Conservation (phyloP, 2,888 invertebrate species). For the Tipula vernalis region DNA sequence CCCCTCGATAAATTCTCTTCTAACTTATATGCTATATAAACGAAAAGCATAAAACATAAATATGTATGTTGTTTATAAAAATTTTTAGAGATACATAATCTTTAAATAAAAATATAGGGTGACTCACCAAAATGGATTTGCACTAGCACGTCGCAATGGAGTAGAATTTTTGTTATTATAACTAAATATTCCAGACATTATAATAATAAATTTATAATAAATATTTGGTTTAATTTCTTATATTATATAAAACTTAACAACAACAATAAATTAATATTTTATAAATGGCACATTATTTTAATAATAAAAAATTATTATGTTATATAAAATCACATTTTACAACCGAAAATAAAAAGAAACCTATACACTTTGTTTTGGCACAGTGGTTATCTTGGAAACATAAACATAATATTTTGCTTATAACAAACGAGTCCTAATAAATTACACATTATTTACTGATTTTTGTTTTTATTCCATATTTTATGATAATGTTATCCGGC, state of each 20-base stretch:
- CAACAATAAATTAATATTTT: background rate
- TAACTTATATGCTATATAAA: background rate
- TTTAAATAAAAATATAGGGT: background rate
- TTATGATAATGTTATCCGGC: background rate
- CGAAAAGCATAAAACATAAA: background rate
- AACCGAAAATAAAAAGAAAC: background rate
- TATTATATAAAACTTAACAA: background rate
- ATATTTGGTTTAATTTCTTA: background rate
- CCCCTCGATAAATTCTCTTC: background rate
- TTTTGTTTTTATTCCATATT: background rate
- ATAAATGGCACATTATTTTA: background rate
- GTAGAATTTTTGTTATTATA: slow-evolving; percentile 24
- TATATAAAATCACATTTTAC: background rate
- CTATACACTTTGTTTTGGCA: slow-evolving; percentile 5
- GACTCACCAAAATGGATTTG: slow-evolving; percentile 32
- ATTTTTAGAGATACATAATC: background rate
- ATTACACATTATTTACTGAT: background rate
- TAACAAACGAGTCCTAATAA: background rate
- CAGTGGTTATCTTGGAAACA: slow-evolving; percentile 9
- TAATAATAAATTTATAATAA: slow-evolving; percentile 13
- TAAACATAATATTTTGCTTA: background rate
- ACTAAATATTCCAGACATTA: slow-evolving; percentile 34
- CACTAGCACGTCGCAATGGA: slow-evolving; percentile 27
- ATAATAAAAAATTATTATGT: background rate
- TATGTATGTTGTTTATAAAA: background rate